Evolutionary conservation across 2,797 vertebrate species (phyloP).

Genomic region (Cyclopterus lumpus): DNA sequence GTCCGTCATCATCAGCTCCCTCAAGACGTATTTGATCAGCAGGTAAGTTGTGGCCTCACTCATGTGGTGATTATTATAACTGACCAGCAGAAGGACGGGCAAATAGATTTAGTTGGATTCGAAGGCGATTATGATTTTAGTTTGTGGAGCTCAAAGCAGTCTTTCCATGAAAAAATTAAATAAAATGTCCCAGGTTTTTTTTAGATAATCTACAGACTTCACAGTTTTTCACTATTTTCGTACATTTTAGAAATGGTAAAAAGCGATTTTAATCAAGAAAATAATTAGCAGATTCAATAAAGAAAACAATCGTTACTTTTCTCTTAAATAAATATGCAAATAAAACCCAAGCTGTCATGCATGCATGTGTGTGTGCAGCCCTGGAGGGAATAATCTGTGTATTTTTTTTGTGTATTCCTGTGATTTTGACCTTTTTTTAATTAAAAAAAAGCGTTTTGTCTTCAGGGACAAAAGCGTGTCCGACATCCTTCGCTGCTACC

Average conservation of each 20-base stretch:
- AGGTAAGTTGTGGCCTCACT: constrained; percentile 77
- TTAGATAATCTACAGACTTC: too few relatives aligned
- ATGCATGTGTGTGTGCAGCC: not conserved
- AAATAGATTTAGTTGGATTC: not conserved
- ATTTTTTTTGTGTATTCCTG: not conserved
- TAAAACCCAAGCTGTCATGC: not conserved
- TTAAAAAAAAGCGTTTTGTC: not conserved
- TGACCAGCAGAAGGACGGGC: not conserved
- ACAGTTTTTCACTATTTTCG: not conserved
- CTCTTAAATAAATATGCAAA: not conserved
- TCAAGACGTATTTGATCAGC: constrained; percentile 90
- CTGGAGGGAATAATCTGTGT: not conserved
- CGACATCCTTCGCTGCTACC: constrained; percentile 90
- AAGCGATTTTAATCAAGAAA: not conserved
- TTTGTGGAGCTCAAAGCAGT: not conserved
- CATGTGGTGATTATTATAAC: too few relatives aligned
- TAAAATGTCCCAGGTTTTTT: not conserved
- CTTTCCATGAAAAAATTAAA: not conserved
- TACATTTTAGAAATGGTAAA: not conserved
- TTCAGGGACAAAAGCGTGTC: constrained; percentile 85
- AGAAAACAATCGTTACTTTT: too few relatives aligned
- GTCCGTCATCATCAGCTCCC: constrained; percentile 94
- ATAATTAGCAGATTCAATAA: not conserved
- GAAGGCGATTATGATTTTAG: too few relatives aligned
- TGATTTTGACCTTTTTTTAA: not conserved